Conservation (phyloP, 2,888 invertebrate genomes). For the Leucoma salicis region DNA sequence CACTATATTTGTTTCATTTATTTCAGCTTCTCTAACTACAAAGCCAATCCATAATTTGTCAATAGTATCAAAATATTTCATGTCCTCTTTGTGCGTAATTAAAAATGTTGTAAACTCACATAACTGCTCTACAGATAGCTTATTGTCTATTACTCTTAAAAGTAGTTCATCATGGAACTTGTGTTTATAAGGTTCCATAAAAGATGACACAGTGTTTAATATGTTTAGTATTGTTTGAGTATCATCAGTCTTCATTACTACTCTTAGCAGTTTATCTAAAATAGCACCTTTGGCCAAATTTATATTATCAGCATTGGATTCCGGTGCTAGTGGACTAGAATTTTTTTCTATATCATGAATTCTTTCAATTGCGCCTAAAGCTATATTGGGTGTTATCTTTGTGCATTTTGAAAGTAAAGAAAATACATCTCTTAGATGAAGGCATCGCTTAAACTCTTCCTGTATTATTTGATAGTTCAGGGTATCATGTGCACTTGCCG, state of each 20-base stretch:
- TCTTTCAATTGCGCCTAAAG: conserved; percentile 73
- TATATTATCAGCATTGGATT: conserved; percentile 48
- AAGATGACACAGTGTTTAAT: conserved; percentile 58
- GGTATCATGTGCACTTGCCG: conserved; percentile 46
- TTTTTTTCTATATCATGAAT: conserved; percentile 69
- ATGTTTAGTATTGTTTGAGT: conserved; percentile 71
- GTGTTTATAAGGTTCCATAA: conserved; percentile 70
- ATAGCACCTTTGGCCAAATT: conserved; percentile 72
- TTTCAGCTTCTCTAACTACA: conserved; percentile 78
- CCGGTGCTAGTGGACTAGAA: conserved; percentile 38
- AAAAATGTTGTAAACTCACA: conserved; percentile 82
- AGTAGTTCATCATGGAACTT: conserved; percentile 84
- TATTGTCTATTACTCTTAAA: conserved; percentile 82
- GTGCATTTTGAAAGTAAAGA: conserved; percentile 72
- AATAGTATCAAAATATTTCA: conserved; percentile 74
- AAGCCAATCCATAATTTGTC: conserved; percentile 87
- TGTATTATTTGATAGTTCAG: conserved; percentile 64
- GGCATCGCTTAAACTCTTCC: conserved; percentile 71
- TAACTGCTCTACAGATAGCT: conserved; percentile 81
- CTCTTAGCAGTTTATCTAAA: conserved; percentile 67
- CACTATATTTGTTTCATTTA: conserved; percentile 81
- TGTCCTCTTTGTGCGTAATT: conserved; percentile 66
- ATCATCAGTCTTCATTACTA: conserved; percentile 72
- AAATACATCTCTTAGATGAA: conserved; percentile 69
- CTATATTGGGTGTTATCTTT: conserved; percentile 76